Evolutionary conservation across 2,797 vertebrate species (phyloP).

Genomic region (Peromyscus attwateri): DNA sequence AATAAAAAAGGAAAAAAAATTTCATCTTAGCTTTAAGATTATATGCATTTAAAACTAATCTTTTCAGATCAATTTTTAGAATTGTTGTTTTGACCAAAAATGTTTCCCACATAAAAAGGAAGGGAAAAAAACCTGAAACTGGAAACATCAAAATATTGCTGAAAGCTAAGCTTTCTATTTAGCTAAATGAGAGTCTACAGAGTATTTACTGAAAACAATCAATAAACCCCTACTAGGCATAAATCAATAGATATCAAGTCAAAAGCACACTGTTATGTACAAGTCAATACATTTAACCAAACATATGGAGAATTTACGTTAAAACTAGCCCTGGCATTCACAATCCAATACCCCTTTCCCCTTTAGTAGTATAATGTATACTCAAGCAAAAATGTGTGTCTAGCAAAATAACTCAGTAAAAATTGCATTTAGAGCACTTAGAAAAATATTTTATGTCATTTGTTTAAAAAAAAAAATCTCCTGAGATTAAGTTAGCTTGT

Average conservation of each 20-base stretch:
- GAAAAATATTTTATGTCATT: constrained; percentile 42
- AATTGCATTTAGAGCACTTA: background rate
- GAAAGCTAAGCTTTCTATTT: constrained; percentile 62
- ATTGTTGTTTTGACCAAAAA: background rate
- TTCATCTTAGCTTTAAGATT: no score
- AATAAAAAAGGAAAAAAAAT: no score
- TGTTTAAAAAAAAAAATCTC: background rate
- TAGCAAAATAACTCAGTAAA: background rate
- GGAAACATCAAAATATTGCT: background rate
- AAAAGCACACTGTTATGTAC: constrained; percentile 56
- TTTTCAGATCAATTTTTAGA: constrained; percentile 37
- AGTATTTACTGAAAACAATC: constrained; percentile 74
- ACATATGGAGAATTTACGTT: constrained; percentile 70
- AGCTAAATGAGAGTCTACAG: constrained; percentile 68
- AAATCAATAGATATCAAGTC: constrained; percentile 72
- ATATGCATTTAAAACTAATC: background rate
- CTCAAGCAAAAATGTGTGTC: constrained; percentile 38
- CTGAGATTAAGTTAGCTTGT: background rate
- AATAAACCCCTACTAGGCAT: constrained; percentile 58
- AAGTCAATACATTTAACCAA: constrained; percentile 71
- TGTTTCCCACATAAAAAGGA: background rate
- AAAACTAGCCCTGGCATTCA: constrained; percentile 51
- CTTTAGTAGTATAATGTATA: background rate
- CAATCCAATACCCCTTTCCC: background rate
- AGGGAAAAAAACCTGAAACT: background rate